Conservation (phyloP, 2,888 invertebrate genomes). For the Drosophila vallismaia region DNA sequence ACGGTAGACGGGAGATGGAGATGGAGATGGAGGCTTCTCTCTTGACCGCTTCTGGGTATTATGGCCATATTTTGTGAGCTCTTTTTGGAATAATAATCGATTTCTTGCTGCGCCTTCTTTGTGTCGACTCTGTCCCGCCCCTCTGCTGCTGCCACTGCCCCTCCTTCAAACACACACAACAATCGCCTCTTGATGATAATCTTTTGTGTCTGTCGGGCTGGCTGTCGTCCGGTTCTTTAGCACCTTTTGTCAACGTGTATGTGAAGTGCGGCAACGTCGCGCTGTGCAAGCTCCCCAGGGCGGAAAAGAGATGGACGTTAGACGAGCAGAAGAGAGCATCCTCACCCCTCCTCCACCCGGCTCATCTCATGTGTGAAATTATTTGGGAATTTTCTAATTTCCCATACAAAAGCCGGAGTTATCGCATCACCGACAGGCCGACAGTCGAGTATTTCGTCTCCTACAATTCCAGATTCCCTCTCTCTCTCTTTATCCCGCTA, state of each 20-base stretch:
- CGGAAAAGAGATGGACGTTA: background rate
- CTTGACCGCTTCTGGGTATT: constrained; percentile 11
- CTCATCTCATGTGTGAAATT: constrained; percentile 75
- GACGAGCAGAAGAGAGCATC: background rate
- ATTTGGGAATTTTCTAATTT: constrained; percentile 77
- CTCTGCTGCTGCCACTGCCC: too few relatives aligned
- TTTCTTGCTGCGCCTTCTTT: constrained; percentile 57
- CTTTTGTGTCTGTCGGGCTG: constrained; percentile 56
- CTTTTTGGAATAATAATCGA: constrained; percentile 70
- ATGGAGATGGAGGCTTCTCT: too few relatives aligned
- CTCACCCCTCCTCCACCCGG: background rate
- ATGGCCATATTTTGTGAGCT: constrained; percentile 28
- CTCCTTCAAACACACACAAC: constrained; percentile 6
- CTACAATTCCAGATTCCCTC: too few relatives aligned
- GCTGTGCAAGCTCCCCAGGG: constrained; percentile 17
- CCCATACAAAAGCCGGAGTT: constrained; percentile 72
- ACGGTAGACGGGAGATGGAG: too few relatives aligned
- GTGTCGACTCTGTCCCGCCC: constrained; percentile 30
- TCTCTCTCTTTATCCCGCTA: too few relatives aligned
- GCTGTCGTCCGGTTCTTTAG: constrained; percentile 64
- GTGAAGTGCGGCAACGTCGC: constrained; percentile 67
- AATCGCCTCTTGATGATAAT: constrained; percentile 61
- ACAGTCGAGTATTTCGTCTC: constrained; percentile 21
- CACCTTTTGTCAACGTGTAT: constrained; percentile 69
- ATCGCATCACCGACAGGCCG: constrained; percentile 60